phyloP scores from a whole-genome alignment of 1,140 invertebrate genomes.

The Geopemphigus sp. region DNA sequence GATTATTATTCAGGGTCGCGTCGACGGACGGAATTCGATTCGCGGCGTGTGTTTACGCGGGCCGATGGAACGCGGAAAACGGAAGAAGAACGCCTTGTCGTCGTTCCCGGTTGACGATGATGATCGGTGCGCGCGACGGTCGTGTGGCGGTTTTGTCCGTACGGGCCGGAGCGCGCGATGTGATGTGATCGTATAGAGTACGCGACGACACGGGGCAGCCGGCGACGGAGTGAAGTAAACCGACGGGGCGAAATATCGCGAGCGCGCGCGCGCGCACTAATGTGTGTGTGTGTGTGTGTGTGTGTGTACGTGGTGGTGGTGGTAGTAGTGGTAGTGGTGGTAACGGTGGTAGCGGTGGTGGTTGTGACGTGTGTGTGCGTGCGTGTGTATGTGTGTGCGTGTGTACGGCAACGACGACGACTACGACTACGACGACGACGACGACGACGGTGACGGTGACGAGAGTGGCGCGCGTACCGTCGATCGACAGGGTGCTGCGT shows the following conservation, averaged over 20 bases:
- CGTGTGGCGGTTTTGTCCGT: neutral
- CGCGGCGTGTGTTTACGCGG: no score
- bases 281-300: neutral
- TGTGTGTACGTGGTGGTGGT: neutral
- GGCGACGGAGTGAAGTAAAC: neutral
- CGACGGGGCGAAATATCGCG: constrained; percentile 41
- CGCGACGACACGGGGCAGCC: constrained; percentile 19
- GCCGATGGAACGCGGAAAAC: no score
- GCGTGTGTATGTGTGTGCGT: neutral
- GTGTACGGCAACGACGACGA: neutral
- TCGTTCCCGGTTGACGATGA: neutral
- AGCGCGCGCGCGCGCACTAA: neutral
- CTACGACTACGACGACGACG: neutral
- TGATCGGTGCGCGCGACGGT: neutral
- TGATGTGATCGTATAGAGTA: neutral
- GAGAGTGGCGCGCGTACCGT: constrained; percentile 25
- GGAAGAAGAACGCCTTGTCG: no score
- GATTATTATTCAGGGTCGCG: no score
- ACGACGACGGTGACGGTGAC: neutral
- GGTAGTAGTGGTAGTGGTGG: neutral
- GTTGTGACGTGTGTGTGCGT: neutral
- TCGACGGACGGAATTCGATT: no score
- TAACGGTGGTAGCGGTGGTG: neutral
- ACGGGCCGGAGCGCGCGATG: constrained; percentile 21
- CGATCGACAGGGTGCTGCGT: constrained; percentile 23